These are phyloP conservation scores for Cheilosia scutellata DNA, from an alignment of 2,888 invertebrate genomes.

Conservation along the genomic window DNA sequence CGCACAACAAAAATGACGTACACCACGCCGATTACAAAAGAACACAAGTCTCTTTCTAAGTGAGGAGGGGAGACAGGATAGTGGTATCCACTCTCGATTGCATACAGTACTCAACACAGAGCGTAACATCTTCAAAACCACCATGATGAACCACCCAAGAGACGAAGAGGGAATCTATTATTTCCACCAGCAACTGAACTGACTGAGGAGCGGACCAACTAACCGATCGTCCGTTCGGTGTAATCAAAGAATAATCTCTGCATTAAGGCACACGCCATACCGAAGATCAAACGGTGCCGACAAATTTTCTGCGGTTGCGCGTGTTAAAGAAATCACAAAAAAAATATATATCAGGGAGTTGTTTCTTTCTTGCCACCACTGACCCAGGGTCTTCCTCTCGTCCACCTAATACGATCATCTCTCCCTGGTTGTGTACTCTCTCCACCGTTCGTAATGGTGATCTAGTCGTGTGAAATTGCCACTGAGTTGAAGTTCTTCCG, in stretches of 20 bases:
- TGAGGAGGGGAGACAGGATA: not conserved
- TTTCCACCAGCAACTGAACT: constrained; percentile 56
- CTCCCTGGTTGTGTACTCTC: not conserved
- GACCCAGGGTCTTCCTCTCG: constrained; percentile 7
- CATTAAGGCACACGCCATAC: constrained; percentile 84
- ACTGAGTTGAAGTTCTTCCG: constrained; percentile 40
- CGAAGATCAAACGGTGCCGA: constrained; percentile 83
- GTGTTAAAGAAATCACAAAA: constrained; percentile 68
- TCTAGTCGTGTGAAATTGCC: constrained; percentile 23
- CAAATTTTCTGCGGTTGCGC: constrained; percentile 84
- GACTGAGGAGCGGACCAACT: constrained; percentile 12
- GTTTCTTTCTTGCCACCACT: constrained; percentile 38
- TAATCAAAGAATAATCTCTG: constrained; percentile 83
- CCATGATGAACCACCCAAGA: constrained; percentile 11
- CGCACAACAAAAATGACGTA: constrained; percentile 28
- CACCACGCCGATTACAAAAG: constrained; percentile 50
- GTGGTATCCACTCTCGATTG: constrained; percentile 29
- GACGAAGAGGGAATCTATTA: constrained; percentile 54
- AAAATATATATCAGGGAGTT: constrained; percentile 56
- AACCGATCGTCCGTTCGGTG: constrained; percentile 78
- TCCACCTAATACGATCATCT: constrained; percentile 45
- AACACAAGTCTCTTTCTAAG: constrained; percentile 24
- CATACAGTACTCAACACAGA: constrained; percentile 6
- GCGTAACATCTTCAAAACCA: constrained; percentile 10
- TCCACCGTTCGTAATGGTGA: not conserved